Percentiles rank a stretch among this genome's conserved stretches.
These are phyloP conservation scores for Monochamus saltuarius DNA, from an alignment of 1,140 invertebrate genomes.

Conservation along the genomic window DNA sequence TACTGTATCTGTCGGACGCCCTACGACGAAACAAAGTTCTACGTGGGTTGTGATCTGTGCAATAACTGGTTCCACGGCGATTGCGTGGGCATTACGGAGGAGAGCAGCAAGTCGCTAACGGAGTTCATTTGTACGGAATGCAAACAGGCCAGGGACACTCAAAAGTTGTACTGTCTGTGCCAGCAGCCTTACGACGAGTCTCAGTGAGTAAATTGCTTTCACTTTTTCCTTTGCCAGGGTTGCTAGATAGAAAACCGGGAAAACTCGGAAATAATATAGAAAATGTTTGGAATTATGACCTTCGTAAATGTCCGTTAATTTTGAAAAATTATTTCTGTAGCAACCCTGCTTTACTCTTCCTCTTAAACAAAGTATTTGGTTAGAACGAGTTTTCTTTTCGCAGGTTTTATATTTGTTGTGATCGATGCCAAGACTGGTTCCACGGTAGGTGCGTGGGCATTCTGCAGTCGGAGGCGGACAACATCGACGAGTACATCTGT, in stretches of 20 bases:
- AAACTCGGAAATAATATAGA: too few species aligned
- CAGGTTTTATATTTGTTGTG: conserved; percentile 96
- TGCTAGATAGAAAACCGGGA: too few species aligned
- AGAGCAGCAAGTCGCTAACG: conserved; percentile 86
- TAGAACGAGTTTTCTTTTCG: conserved; percentile 31
- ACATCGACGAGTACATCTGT: conserved; percentile 95
- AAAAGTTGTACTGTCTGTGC: conserved; percentile 95
- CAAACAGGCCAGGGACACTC: conserved; percentile 78
- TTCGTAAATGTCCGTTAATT: too few species aligned
- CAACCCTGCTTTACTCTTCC: conserved; percentile 12
- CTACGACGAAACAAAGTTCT: conserved; percentile 96
- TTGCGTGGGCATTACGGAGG: conserved; percentile 93
- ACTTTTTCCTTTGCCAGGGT: conserved; percentile 11
- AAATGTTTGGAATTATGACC: too few species aligned
- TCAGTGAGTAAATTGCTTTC: conserved; percentile 68
- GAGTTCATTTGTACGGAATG: conserved; percentile 90
- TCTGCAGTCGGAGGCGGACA: conserved; percentile 89
- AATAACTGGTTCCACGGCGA: conserved; percentile 98
- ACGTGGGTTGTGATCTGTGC: conserved; percentile 95
- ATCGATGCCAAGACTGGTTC: conserved; percentile 98
- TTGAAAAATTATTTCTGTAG: too few species aligned
- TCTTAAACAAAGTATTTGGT: neutral
- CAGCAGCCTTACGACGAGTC: conserved; percentile 96
- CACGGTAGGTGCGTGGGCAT: conserved; percentile 97
- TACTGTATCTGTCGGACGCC: conserved; percentile 93